Evolutionary conservation across 2,113 vertebrate species (phyloP), one percentile per base, ranked within the genome.

Genomic region (Chloropsis hardwickii): DNA sequence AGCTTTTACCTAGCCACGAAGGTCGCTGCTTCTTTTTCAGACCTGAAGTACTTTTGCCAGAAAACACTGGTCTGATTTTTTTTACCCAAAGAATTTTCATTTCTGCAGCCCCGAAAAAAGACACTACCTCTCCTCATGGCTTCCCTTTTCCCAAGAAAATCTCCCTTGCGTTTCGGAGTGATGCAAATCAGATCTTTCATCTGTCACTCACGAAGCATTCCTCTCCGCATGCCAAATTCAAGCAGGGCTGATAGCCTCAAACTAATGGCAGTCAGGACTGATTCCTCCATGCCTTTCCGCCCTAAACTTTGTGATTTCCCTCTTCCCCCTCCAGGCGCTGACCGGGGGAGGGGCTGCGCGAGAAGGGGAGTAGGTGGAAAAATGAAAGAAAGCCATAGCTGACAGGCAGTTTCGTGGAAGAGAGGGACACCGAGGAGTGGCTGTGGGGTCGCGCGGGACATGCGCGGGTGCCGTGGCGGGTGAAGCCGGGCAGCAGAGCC

Each of bases 81-180:
- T 12, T 17, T 7, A 10, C 4, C 8, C 8, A 0, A 50, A 27
- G 13, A 14, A 3, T 37, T 50, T 72, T 54, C 29, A 25, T 54
- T 76, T 33, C 57, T 10, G 7, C 60, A 27, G 9, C 39, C 62
- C 53, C 6, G 18, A 48, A 29, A 61, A 57, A 60, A 21, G 28
- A 31, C 33, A 17, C 5, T 2, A 0, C 31, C n/a, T 57, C 23
- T 37, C 33, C 39, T 22, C 14, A 14, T 0, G 5, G 13, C 18
- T 50, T 51, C 50, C 29, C 8, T 25, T 50, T 37, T 6, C 18
- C 29, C 24, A 24, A 29, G 18, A n/a, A 37, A 16, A 57, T 24
- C n/a, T 39, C 25, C 40, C 1, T 0, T 10, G 37, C 9, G 0
- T 78, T 73, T 58, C 13, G 2, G 29, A 4, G 2, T 4, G 51